Base-by-base conservation (phyloP, 2,888 invertebrate species). In the Xanthia togata region DNA sequence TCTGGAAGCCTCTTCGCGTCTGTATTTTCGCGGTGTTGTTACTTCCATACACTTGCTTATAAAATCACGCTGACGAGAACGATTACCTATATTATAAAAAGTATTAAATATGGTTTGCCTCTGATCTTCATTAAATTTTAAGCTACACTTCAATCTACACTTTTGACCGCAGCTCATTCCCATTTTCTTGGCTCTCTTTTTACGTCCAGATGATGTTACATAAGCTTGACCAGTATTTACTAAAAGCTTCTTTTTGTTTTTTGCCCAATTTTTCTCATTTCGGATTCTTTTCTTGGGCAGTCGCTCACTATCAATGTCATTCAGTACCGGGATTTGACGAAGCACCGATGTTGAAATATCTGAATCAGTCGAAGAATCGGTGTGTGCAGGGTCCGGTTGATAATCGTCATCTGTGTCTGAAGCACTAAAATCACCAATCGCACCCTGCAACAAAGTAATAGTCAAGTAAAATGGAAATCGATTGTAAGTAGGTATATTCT, bases 71-170 rank as follows among this genome's bases (percentile, higher is more conserved):
- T 69, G 53, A 69, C 68, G 57, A 38, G 55, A 69, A 55, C 44
- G 65, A 59, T 44, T 70, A 47, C 70, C 70, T 26, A 70, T 70
- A 70, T 70, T 70, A 70, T 70, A 70, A 70, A 70, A 70, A 70
- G 35, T 1, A 70, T 70, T 60, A 70, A 70, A 70, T 44, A 70
- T 70, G 8, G 59, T 44, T 70, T 69, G 57, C 57, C 57, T 55
- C 55, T 55, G 55, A 57, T 26, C 64, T 65, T 65, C 65, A 67
- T 67, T 50, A 65, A 65, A 47, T 65, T 65, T 65, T 65, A 50
- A 65, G 65, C 65, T 65, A 44, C 65, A 65, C 47, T 65, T 65
- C 47, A 50, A 65, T 50, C 65, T 65, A 44, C 65, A 65, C 65
- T 65, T 65, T 65, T 65, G 65, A 65, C 65, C 65, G 65, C 65